Percentiles rank a stretch among this genome's conserved stretches.
Evolutionary conservation across 2,888 invertebrate species (phyloP).

Genomic region (Tanytarsus gracilentus): DNA sequence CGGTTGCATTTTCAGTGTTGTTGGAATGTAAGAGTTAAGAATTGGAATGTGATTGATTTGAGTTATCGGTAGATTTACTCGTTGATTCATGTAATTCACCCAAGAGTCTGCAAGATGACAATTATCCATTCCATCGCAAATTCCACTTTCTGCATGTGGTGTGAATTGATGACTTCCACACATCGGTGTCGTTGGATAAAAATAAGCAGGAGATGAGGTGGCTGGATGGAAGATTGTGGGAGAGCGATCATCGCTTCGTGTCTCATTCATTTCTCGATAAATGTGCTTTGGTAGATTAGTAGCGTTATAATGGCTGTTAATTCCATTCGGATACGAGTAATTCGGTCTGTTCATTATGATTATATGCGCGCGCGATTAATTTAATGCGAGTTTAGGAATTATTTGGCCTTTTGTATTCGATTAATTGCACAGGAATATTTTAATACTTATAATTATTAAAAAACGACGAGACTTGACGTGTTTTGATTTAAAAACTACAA

Average conservation of each 20-base stretch:
- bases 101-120: conserved; percentile 19
- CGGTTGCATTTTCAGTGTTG: too few relatives aligned
- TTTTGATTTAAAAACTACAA: too few relatives aligned
- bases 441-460: not conserved
- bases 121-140: conserved; percentile 14
- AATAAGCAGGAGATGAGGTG: too few relatives aligned
- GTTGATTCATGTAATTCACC: not conserved
- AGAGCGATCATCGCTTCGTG: too few relatives aligned
- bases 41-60: conserved; percentile 13
- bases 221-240: too few relatives aligned
- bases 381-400: not conserved
- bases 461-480: too few relatives aligned
- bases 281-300: not conserved
- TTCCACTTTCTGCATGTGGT: not conserved
- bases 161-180: not conserved
- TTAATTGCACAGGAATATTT: not conserved
- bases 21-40: conserved; percentile 4
- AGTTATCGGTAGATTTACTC: not conserved
- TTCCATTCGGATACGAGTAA: not conserved
- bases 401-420: not conserved
- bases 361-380: not conserved
- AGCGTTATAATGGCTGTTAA: not conserved
- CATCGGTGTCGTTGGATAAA: too few relatives aligned
- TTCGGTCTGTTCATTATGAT: not conserved
- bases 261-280: not conserved